Percentiles rank a stretch among this genome's conserved stretches.
Conservation (phyloP, 2,797 vertebrate genomes). For the Rhadinocentrus ornatus region DNA sequence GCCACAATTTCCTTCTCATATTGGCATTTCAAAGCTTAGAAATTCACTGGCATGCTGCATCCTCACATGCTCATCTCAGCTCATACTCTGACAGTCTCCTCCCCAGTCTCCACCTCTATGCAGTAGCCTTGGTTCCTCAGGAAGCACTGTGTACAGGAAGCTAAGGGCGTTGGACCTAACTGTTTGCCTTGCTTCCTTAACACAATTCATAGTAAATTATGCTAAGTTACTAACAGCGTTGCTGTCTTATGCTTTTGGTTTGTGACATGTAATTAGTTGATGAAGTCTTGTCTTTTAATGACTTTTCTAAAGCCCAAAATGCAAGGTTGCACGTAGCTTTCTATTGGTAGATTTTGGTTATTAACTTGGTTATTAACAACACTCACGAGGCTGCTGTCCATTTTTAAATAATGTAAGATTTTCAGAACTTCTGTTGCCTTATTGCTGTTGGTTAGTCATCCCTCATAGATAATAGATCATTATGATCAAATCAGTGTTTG, state of each 20-base stretch:
- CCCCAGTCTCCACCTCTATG: constrained; percentile 56
- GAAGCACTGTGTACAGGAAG: constrained; percentile 72
- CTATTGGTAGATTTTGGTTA: not conserved
- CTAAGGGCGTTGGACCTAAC: constrained; percentile 71
- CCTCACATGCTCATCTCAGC: constrained; percentile 30
- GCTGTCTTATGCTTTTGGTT: not conserved
- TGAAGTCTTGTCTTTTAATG: not conserved
- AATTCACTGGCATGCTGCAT: constrained; percentile 35
- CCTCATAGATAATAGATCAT: no score
- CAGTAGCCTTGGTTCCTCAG: constrained; percentile 72
- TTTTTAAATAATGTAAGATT: not conserved
- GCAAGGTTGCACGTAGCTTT: not conserved
- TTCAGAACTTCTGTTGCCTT: not conserved
- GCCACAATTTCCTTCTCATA: constrained; percentile 26
- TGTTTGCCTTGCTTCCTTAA: constrained; percentile 65
- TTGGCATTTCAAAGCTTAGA: constrained; percentile 26
- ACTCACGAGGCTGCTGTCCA: not conserved
- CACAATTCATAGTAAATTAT: constrained; percentile 48
- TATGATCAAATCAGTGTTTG: not conserved
- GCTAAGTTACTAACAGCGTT: not conserved
- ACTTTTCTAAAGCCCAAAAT: not conserved
- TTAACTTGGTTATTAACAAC: no score
- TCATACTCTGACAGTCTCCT: constrained; percentile 44
- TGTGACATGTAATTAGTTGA: not conserved
- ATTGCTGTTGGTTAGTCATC: no score